These are phyloP conservation scores for Ammodytes marinus DNA, from an alignment of 2,113 vertebrate species.

Conservation along the genomic window DNA sequence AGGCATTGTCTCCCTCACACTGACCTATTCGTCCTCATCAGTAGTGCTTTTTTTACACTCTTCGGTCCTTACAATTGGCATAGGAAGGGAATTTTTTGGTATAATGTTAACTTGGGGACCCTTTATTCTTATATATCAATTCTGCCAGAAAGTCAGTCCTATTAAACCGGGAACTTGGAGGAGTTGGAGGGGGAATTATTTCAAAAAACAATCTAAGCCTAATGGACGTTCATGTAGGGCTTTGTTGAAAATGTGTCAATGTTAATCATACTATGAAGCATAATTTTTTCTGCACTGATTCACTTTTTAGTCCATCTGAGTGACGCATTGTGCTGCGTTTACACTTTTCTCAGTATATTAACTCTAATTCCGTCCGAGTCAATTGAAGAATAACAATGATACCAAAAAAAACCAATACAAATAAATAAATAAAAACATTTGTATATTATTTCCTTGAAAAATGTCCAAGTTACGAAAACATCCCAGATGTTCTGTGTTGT, in stretches of 20 bases:
- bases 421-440: not conserved
- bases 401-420: not conserved
- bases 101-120: too few relatives aligned
- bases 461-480: not conserved
- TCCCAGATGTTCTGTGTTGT: conserved; percentile 46
- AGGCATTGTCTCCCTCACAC: conserved; percentile 40
- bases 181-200: too few relatives aligned
- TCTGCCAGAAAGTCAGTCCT: not conserved
- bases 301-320: conserved; percentile 10
- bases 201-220: not conserved
- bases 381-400: conserved; percentile 11
- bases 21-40: conserved; percentile 52
- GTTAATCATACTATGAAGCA: not conserved
- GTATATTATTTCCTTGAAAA: conserved; percentile 44
- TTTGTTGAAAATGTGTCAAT: not conserved
- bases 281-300: not conserved
- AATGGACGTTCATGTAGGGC: not conserved
- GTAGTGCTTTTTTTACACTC: conserved; percentile 20
- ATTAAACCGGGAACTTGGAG: not conserved
- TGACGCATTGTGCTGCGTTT: not conserved
- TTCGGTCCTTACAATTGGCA: not conserved
- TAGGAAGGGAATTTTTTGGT: not conserved
- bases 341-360: conserved; percentile 3
- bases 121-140: too few relatives aligned
- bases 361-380: conserved; percentile 21